Conservation (phyloP, 1,140 invertebrate genomes). For the Leptinotarsa undecemlineata region DNA sequence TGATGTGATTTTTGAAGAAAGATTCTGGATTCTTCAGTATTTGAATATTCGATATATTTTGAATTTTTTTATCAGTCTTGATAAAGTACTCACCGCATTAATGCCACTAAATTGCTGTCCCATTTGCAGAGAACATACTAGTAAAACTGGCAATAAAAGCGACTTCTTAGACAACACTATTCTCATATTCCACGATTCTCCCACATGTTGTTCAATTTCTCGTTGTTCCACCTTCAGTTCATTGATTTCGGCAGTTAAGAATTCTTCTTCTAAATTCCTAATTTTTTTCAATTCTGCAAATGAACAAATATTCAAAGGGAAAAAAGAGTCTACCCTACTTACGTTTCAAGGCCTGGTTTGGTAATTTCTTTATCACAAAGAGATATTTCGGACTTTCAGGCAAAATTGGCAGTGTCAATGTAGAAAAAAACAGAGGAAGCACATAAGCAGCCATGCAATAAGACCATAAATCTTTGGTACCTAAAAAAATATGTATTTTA, state of each 20-base stretch:
- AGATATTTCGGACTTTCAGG: constrained; percentile 88
- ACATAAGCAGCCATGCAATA: constrained; percentile 70
- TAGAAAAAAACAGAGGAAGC: constrained; percentile 61
- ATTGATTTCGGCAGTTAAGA: constrained; percentile 59
- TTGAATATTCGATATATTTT: background rate
- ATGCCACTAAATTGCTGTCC: constrained; percentile 87
- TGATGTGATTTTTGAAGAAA: no score
- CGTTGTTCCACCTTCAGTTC: constrained; percentile 52
- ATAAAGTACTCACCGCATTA: constrained; percentile 70
- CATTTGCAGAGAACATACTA: constrained; percentile 74
- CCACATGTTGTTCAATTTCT: constrained; percentile 48
- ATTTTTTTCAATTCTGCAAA: constrained; percentile 60
- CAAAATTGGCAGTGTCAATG: constrained; percentile 65
- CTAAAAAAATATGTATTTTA: constrained; percentile 50
- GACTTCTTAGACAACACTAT: constrained; percentile 60
- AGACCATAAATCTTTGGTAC: constrained; percentile 68
- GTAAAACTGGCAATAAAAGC: constrained; percentile 69
- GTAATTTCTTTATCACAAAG: constrained; percentile 69
- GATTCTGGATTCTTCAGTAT: background rate
- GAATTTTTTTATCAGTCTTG: background rate
- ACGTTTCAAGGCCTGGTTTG: constrained; percentile 67
- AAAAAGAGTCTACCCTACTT: constrained; percentile 34
- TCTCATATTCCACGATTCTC: constrained; percentile 59
- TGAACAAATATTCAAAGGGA: constrained; percentile 6
- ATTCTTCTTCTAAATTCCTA: constrained; percentile 55